phyloP scores from a whole-genome alignment of 2,888 invertebrate genomes.

The Perithous albicinctus region DNA sequence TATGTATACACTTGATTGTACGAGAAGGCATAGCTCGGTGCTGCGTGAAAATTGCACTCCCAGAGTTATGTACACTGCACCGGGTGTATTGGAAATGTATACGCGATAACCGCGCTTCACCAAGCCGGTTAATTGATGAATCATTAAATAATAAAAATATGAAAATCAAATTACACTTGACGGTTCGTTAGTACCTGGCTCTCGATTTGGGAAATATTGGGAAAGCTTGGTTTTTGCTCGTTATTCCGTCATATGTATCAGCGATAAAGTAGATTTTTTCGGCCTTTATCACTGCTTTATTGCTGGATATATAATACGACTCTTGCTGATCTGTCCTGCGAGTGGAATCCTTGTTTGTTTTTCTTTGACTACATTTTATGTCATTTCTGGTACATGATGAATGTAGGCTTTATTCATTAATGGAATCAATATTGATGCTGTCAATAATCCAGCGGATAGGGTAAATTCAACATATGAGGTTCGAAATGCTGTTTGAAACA shows the following conservation, averaged over 20 bases:
- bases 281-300: background rate
- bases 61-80: background rate
- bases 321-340: background rate
- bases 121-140: conserved; percentile 1
- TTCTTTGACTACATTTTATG: background rate
- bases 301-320: background rate
- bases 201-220: background rate
- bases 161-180: conserved; percentile 5
- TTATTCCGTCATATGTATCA: background rate
- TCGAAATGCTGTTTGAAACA: too few species aligned
- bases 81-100: background rate
- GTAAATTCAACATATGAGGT: background rate
- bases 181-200: background rate
- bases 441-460: background rate
- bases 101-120: background rate
- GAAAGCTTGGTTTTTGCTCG: background rate
- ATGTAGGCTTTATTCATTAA: background rate
- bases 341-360: background rate
- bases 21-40: too few species aligned
- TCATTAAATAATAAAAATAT: background rate
- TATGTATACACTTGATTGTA: too few species aligned
- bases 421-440: background rate
- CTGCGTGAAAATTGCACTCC: background rate
- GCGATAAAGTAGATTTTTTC: background rate
- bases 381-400: background rate